Evolutionary conservation across 2,113 vertebrate species (phyloP).

Genomic region (Dolichallabes microphthalmus): DNA sequence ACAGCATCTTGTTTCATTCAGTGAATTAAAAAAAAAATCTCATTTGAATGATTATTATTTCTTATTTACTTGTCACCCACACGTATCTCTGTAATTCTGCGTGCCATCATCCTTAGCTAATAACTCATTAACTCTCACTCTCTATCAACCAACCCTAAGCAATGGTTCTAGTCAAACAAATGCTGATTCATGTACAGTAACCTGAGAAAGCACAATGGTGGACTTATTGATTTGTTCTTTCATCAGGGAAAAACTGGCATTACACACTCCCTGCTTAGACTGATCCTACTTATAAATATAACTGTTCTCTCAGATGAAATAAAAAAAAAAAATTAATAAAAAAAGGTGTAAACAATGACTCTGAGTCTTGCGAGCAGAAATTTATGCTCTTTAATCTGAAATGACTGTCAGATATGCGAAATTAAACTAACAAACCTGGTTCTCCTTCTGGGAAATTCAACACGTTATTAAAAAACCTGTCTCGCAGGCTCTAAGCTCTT

Average conservation of each 20-base stretch:
- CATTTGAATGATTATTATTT: conserved; percentile 15
- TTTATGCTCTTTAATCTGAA: conserved; percentile 42
- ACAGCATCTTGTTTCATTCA: background rate
- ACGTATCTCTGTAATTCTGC: background rate
- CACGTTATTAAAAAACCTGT: conserved; percentile 52
- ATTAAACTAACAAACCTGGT: conserved; percentile 49
- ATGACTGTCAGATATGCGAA: conserved; percentile 43
- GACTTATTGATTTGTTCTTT: conserved; percentile 38
- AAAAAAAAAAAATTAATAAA: conserved; percentile 32
- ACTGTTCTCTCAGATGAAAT: conserved; percentile 36
- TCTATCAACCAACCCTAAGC: background rate
- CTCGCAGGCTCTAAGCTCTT: conserved; percentile 41
- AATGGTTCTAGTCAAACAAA: conserved; percentile 37
- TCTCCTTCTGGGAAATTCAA: conserved; percentile 43
- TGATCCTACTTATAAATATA: conserved; percentile 43
- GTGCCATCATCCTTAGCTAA: too few species aligned
- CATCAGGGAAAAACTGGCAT: conserved; percentile 31
- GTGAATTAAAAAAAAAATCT: conserved; percentile 20
- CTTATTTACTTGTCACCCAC: conserved; percentile 26
- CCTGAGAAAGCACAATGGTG: conserved; percentile 30
- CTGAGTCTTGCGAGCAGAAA: conserved; percentile 31
- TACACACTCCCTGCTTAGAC: conserved; percentile 22
- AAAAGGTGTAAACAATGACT: conserved; percentile 42
- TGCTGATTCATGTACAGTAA: conserved; percentile 53
- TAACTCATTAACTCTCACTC: conserved; percentile 28